These are phyloP conservation scores for Ooceraea biroi DNA, from an alignment of 1,140 invertebrate species.

Conservation along the genomic window DNA sequence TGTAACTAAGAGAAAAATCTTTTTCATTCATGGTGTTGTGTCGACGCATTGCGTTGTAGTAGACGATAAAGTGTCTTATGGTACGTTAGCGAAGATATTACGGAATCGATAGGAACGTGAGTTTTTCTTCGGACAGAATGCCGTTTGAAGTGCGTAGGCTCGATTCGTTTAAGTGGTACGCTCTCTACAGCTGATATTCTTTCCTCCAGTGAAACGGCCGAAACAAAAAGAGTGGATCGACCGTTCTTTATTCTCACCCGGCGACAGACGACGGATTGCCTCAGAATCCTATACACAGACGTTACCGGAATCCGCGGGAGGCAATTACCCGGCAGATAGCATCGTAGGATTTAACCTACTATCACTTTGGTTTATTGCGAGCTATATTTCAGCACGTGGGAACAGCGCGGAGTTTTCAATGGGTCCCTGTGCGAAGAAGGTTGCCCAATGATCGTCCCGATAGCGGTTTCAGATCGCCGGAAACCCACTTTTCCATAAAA, in stretches of 20 bases:
- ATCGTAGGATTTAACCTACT: conserved; percentile 85
- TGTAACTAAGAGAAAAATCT: neutral
- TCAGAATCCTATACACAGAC: conserved; percentile 69
- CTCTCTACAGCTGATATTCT: conserved; percentile 41
- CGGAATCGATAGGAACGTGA: neutral
- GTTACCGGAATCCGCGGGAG: conserved; percentile 74
- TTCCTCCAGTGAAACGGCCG: conserved; percentile 35
- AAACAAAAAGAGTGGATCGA: conserved; percentile 65
- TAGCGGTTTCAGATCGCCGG: conserved; percentile 82
- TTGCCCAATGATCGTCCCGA: conserved; percentile 85
- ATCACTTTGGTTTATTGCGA: conserved; percentile 85
- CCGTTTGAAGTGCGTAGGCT: conserved; percentile 29
- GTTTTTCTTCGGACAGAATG: conserved; percentile 28
- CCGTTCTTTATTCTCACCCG: conserved; percentile 70
- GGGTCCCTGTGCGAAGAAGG: conserved; percentile 82
- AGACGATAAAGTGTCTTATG: neutral
- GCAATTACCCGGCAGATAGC: conserved; percentile 82
- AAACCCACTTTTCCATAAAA: conserved; percentile 85
- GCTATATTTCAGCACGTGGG: conserved; percentile 85
- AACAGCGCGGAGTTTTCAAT: conserved; percentile 81
- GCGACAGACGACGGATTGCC: conserved; percentile 74
- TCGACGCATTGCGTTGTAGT: neutral
- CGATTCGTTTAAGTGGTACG: conserved; percentile 31
- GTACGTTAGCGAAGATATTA: neutral
- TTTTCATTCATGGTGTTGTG: neutral